Conservation (phyloP, 2,113 vertebrate species). For the Benthochromis sp. region DNA sequence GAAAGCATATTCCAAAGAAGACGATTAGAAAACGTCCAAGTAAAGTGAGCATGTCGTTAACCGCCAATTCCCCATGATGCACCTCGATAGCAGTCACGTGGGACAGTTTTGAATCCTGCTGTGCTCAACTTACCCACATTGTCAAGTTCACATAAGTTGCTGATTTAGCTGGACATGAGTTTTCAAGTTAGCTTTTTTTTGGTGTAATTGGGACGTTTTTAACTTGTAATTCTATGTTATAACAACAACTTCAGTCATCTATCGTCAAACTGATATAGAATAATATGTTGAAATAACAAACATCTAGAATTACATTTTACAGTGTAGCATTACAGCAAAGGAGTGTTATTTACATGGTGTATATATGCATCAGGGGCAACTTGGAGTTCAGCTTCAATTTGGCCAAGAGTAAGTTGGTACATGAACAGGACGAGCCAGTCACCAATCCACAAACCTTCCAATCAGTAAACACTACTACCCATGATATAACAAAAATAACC, state of each 20-base stretch:
- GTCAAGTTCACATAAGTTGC: no score
- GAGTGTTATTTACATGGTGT: neutral
- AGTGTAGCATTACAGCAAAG: neutral
- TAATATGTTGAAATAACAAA: neutral
- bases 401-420: neutral
- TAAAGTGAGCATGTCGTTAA: no score
- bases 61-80: no score
- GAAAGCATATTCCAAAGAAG: no score
- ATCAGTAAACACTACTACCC: neutral
- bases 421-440: neutral
- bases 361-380: neutral
- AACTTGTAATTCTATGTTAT: neutral
- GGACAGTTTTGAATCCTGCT: no score
- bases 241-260: neutral
- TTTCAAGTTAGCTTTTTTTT: no score
- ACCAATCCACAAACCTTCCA: neutral
- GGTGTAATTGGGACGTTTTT: neutral
- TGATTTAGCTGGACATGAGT: no score
- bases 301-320: neutral
- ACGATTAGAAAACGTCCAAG: no score
- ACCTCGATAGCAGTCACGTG: no score
- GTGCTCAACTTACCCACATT: accelerated
- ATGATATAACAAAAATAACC: neutral
- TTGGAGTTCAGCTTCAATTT: neutral
- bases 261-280: neutral